These are phyloP conservation scores for Chironomus tentans DNA, from an alignment of 2,888 invertebrate species.

Conservation along the genomic window DNA sequence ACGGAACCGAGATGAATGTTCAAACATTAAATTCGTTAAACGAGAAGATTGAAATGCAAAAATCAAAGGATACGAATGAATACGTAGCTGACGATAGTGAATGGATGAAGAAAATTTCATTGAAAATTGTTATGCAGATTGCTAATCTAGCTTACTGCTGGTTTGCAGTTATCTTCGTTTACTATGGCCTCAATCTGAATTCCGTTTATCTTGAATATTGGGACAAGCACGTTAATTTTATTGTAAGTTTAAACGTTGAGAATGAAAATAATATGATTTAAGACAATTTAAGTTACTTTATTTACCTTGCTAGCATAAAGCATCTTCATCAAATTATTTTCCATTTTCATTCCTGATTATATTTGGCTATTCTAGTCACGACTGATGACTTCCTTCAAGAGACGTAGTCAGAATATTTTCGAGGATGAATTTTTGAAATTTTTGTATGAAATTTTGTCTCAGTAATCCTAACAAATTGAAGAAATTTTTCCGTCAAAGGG, in stretches of 20 bases:
- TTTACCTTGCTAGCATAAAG: no score
- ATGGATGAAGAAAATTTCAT: background rate
- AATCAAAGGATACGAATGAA: constrained; percentile 1
- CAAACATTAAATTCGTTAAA: constrained; percentile 33
- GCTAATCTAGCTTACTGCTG: constrained; percentile 66
- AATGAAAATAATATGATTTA: no score
- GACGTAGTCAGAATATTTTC: no score
- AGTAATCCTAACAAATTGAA: no score
- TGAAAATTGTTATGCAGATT: constrained; percentile 33
- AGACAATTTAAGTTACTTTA: no score
- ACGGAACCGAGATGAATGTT: constrained; percentile 40
- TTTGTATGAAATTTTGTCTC: no score
- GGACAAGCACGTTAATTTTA: constrained; percentile 68
- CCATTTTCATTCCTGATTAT: no score
- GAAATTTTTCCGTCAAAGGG: no score
- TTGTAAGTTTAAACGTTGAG: constrained; percentile 43
- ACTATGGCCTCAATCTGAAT: constrained; percentile 71
- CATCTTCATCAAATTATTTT: no score
- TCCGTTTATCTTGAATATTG: constrained; percentile 62
- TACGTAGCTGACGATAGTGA: background rate
- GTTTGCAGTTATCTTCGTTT: constrained; percentile 69
- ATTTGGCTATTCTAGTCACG: no score
- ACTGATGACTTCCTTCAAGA: no score
- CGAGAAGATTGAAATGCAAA: background rate
- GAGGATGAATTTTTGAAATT: no score